These are phyloP conservation scores for Patiria miniata DNA, from an alignment of 35 echinoderm and acorn worm genomes.

Conservation along the genomic window DNA sequence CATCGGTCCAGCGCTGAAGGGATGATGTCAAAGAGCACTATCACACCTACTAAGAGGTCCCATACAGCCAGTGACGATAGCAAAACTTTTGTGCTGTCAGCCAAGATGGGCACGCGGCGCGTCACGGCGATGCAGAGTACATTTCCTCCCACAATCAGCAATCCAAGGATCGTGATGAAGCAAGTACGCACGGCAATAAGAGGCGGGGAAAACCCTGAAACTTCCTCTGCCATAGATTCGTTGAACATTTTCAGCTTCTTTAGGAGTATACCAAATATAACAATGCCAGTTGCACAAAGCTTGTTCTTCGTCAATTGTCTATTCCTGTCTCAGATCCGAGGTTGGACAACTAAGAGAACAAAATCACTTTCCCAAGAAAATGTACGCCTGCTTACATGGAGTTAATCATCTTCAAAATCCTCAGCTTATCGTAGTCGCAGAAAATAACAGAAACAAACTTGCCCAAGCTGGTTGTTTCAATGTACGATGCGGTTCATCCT, in stretches of 20 bases:
- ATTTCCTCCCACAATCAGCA: neutral
- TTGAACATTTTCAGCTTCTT: neutral
- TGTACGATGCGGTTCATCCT: no score
- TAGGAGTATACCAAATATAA: neutral
- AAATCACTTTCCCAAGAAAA: no score
- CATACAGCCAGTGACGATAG: neutral
- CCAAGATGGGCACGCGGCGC: neutral
- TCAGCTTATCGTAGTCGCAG: no score
- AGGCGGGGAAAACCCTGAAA: neutral
- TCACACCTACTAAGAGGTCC: neutral
- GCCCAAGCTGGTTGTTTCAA: no score
- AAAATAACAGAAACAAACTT: no score
- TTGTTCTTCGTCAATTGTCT: no score
- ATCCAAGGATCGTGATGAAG: neutral
- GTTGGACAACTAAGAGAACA: no score
- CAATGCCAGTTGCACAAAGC: no score
- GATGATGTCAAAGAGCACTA: neutral
- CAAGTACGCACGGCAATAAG: neutral
- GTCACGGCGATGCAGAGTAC: neutral
- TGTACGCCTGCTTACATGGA: no score
- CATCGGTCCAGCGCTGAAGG: neutral
- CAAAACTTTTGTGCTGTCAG: slow-evolving; percentile 8
- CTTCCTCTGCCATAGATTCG: no score
- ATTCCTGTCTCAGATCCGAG: no score
- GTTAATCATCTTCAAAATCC: no score